Base-by-base conservation (phyloP, 2,888 invertebrate genomes). In the Lamellibrachia columna region DNA sequence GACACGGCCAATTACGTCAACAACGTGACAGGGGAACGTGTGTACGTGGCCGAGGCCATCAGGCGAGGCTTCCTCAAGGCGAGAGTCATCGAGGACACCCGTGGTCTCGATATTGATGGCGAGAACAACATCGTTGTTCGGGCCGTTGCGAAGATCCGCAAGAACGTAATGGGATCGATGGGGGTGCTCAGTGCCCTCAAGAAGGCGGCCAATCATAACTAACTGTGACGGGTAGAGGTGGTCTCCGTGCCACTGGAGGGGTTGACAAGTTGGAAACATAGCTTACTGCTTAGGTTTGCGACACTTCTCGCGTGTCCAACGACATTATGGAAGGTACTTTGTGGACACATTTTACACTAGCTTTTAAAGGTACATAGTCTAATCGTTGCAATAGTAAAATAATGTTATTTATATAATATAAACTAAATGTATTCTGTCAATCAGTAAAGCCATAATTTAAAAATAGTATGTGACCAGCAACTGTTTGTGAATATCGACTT, bases 51-150 rank as follows among this genome's bases (percentile, higher is more conserved):
- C 3, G 94, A 94, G 60, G 95, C 95, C 91, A 94, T 95, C 52
- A 90, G 92, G 53, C 92, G 93, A 40, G 95, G 95, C 15, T 93
- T 94, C 90, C 93, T 94, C 52, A 94, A 94, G 91, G 94, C 94
- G 8, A 93, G 93, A 28, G 94, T 95, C 0, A 94, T 96, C 0
- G 94, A 95, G 1, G 95, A 96, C 93, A 94, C 95, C 7, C 94
- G 94, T 40, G 95, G 94, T 52, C 93, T 96, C 60, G 95, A 96
- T 93, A 95, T 96, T 90, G 95, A 96, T 93, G 95, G 96, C 3
- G 95, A 95, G 60, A 96, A 96, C 94, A 94, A 94, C 91, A 95
- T 96, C 52, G 95, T 96, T 1, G 95, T 96, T 0, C 95, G 95
- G 93, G 94, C 95, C 92, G 93, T 96, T n/a, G 95, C 95, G 22